Conservation (phyloP, 2,797 vertebrate species). For the Tiaroga cobitis region DNA sequence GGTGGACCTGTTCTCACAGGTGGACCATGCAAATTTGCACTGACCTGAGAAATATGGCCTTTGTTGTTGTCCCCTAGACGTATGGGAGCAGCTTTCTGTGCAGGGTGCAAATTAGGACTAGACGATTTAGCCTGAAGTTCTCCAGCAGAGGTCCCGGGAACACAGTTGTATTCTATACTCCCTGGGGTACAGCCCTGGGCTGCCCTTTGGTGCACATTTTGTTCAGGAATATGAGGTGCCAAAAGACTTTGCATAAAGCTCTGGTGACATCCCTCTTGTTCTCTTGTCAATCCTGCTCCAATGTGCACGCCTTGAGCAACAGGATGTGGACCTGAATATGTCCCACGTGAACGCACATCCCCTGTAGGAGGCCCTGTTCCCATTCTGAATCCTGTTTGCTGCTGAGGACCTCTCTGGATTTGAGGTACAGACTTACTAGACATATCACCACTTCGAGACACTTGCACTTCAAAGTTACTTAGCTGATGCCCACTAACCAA, state of each 20-base stretch:
- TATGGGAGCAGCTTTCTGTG: conserved; percentile 89
- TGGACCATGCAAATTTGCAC: conserved; percentile 87
- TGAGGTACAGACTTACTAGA: conserved; percentile 82
- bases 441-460: conserved; percentile 90
- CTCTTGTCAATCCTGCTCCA: conserved; percentile 80
- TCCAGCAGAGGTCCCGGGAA: conserved; percentile 84
- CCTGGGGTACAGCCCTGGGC: conserved; percentile 89
- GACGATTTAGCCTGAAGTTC: conserved; percentile 93
- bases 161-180: conserved; percentile 90
- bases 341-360: conserved; percentile 87
- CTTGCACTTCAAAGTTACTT: conserved; percentile 88
- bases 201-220: conserved; percentile 87
- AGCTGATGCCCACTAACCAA: conserved; percentile 81
- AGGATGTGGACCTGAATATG: conserved; percentile 85
- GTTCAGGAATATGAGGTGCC: conserved; percentile 90
- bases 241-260: conserved; percentile 97
- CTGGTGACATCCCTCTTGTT: conserved; percentile 93
- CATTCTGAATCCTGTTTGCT: conserved; percentile 89
- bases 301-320: conserved; percentile 86
- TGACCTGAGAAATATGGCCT: conserved; percentile 89
- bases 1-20: conserved; percentile 83
- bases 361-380: conserved; percentile 79
- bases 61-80: conserved; percentile 91
- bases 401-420: conserved; percentile 86
- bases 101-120: conserved; percentile 87